Evolutionary conservation across 2,797 vertebrate species (phyloP).

Genomic region (Pipistrellus nathusii): DNA sequence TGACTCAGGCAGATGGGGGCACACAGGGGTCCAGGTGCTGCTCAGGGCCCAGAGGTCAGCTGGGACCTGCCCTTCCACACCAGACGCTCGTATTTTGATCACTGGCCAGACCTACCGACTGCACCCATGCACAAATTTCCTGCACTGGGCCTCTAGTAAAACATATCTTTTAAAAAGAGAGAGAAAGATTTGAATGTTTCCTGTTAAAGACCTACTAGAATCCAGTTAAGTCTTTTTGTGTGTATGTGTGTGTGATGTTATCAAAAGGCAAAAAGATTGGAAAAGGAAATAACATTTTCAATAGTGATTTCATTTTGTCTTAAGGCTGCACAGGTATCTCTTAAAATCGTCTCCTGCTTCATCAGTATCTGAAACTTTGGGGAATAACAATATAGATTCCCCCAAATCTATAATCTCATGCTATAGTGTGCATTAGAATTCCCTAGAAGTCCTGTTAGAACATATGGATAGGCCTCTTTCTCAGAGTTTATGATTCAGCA

Average conservation of each 20-base stretch:
- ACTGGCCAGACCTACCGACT: no score
- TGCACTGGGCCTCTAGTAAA: no score
- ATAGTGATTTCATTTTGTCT: not conserved
- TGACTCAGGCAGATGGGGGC: no score
- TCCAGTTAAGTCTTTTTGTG: not conserved
- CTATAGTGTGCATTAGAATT: not conserved
- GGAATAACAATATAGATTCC: not conserved
- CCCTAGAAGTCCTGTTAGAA: not conserved
- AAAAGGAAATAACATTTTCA: not conserved
- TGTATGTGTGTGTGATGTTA: not conserved
- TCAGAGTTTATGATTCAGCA: not conserved
- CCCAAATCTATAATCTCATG: not conserved
- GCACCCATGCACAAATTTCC: no score
- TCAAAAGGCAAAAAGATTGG: not conserved
- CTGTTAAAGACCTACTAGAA: conserved; percentile 5
- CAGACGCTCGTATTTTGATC: no score
- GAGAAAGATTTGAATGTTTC: not conserved
- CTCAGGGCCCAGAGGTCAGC: no score
- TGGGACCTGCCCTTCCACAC: no score
- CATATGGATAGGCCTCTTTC: not conserved
- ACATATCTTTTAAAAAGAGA: no score
- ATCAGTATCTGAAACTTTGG: not conserved
- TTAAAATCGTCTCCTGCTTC: not conserved
- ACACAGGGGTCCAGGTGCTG: no score
- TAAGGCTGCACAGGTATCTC: not conserved